phyloP scores from a whole-genome alignment of 1,140 invertebrate species.

The Eriosoma lanigerum region DNA sequence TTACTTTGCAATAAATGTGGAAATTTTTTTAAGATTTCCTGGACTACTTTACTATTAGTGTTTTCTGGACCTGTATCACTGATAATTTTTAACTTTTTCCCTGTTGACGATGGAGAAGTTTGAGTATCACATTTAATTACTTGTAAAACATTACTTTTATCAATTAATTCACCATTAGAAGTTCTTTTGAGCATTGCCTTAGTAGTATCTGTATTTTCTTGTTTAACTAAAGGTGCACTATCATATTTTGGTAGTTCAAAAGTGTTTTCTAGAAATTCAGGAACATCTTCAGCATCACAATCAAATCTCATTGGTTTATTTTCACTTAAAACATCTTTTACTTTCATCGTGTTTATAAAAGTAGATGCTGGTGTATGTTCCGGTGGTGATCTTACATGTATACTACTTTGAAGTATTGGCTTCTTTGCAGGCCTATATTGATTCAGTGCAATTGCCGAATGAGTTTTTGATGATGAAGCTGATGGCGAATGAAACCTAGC shows the following conservation, averaged over 20 bases:
- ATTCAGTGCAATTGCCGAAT: constrained; percentile 43
- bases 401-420: neutral
- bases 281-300: constrained; percentile 27
- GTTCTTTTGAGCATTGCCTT: constrained; percentile 41
- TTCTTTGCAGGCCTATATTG: constrained; percentile 44
- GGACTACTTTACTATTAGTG: constrained; percentile 74
- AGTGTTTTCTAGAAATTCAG: constrained; percentile 35
- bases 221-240: constrained; percentile 39
- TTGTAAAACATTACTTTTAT: neutral
- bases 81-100: constrained; percentile 42
- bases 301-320: constrained; percentile 47
- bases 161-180: constrained; percentile 38
- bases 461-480: constrained; percentile 21
- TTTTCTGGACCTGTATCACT: constrained; percentile 31
- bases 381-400: neutral
- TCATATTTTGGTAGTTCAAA: constrained; percentile 31
- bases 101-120: neutral
- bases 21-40: constrained; percentile 69
- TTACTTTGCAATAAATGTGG: constrained; percentile 79
- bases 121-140: neutral
- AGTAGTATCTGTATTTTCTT: constrained; percentile 25
- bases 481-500: neutral
- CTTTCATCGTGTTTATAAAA: constrained; percentile 48
- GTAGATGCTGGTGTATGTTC: constrained; percentile 39
- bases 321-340: constrained; percentile 43